Conservation (phyloP, 2,888 invertebrate species). For the Epistrophe grossulariae region DNA sequence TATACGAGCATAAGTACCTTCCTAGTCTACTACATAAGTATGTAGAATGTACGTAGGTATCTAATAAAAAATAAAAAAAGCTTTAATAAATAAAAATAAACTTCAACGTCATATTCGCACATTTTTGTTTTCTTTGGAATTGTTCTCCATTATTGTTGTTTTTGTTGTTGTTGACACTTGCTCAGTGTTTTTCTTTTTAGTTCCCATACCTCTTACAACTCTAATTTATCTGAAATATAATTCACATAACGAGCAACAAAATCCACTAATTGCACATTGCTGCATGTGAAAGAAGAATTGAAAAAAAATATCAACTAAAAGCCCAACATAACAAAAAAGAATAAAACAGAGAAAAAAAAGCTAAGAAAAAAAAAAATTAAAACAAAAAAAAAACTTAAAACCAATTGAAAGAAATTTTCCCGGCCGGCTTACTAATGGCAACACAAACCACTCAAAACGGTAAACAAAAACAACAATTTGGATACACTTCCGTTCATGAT, state of each 20-base stretch:
- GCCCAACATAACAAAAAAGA: background rate
- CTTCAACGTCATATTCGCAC: background rate
- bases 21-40: too few relatives aligned
- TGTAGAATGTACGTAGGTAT: too few relatives aligned
- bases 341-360: too few relatives aligned
- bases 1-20: too few relatives aligned
- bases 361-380: background rate
- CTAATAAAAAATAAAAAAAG: background rate
- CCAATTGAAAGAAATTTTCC: conserved; percentile 56
- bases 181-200: conserved; percentile 43
- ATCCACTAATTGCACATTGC: conserved; percentile 65
- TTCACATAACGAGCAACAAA: conserved; percentile 41
- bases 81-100: background rate
- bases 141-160: too few relatives aligned
- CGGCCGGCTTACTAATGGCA: conserved; percentile 60
- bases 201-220: conserved; percentile 1
- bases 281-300: conserved; percentile 17
- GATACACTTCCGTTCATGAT: conserved; percentile 51
- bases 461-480: conserved; percentile 49
- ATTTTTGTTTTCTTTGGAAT: background rate
- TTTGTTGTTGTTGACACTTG: conserved; percentile 41
- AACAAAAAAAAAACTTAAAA: conserved; percentile 20
- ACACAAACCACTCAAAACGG: conserved; percentile 59
- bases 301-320: conserved; percentile 15
- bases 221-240: conserved; percentile 52